Evolutionary conservation across 2,888 invertebrate species (phyloP).

Genomic region (Smittia sp.): DNA sequence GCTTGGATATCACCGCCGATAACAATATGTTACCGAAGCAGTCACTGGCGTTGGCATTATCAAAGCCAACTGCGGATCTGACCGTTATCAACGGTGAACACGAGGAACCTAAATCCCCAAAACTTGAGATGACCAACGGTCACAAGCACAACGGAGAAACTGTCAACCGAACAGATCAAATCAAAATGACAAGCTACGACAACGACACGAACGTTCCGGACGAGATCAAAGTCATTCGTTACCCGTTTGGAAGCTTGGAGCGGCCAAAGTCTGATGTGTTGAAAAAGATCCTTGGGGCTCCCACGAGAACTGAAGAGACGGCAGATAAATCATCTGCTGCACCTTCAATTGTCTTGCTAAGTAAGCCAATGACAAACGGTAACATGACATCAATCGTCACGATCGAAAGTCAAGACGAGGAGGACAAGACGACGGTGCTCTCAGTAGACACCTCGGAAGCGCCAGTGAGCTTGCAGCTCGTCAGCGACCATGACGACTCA

Average conservation of each 20-base stretch:
- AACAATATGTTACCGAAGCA: constrained; percentile 34
- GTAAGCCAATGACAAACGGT: constrained; percentile 23
- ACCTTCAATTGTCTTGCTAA: constrained; percentile 35
- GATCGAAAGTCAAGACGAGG: constrained; percentile 19
- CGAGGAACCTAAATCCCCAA: constrained; percentile 42
- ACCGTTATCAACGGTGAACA: constrained; percentile 49
- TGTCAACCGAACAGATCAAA: constrained; percentile 44
- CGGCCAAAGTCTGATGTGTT: constrained; percentile 63
- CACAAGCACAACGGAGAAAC: constrained; percentile 55
- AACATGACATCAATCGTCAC: constrained; percentile 26
- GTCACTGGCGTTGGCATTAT: constrained; percentile 22
- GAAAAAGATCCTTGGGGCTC: constrained; percentile 56
- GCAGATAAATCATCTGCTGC: constrained; percentile 17
- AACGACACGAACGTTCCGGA: constrained; percentile 64
- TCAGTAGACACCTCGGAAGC: constrained; percentile 34
- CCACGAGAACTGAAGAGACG: constrained; percentile 9
- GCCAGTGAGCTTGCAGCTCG: constrained; percentile 42
- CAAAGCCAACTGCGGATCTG: constrained; percentile 47
- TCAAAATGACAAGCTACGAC: constrained; percentile 54
- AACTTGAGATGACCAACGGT: constrained; percentile 46
- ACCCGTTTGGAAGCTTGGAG: constrained; percentile 62
- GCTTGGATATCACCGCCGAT: constrained; percentile 67
- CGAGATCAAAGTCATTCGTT: constrained; percentile 63
- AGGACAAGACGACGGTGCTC: background rate
- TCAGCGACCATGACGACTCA: constrained; percentile 33